Base-by-base conservation (phyloP, 2,888 invertebrate species). In the Synanthedon tipuliformis region DNA sequence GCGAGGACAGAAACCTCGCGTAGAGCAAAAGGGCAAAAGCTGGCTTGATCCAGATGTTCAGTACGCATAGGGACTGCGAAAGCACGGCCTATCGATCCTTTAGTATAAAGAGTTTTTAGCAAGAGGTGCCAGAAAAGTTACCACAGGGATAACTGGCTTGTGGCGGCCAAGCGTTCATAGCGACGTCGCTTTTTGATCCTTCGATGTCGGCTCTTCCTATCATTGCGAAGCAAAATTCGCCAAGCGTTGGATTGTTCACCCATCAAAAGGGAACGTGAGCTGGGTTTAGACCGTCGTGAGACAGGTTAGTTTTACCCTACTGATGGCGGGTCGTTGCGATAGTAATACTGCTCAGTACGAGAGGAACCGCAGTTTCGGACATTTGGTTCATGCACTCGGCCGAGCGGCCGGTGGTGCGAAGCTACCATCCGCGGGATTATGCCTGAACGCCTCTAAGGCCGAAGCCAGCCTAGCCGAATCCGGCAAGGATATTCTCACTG, bases 1-100 rank as follows among this genome's bases (percentile, higher is more conserved):
- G 85, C 74, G 84, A 89, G 90, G 89, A 90, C 90, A 89, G 90
- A 91, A 91, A 91, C 90, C 90, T 90, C 89, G 82, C 89, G 88
- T 91, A 85, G 91, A 91, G 90, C 87, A 91, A 23, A 23, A 23
- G 23, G 23, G 23, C 23, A 23, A 23, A 23, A 23, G 23, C 23
- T 23, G 23, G 23, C 23, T 23, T 23, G 23, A 23, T 23, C 23
- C 23, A 23, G 23, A 23, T 23, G 23, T 23, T 23, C 23, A 23
- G 23, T 23, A 23, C 23, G 23, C 23, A 23, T 23, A 23, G 23
- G 23, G 23, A 23, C 23, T 23, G 23, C 23, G 23, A 23, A 23
- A 23, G 23, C 23, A 23, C 23, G 23, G 23, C 23, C 23, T 23
- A 23, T 89, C 91, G 90, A 90, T 89, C 88, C 89, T 90, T 89